Base-by-base conservation (phyloP, 37 sponge, comb jelly and placozoan genomes). In the Chondrilla cf. caribensis region DNA sequence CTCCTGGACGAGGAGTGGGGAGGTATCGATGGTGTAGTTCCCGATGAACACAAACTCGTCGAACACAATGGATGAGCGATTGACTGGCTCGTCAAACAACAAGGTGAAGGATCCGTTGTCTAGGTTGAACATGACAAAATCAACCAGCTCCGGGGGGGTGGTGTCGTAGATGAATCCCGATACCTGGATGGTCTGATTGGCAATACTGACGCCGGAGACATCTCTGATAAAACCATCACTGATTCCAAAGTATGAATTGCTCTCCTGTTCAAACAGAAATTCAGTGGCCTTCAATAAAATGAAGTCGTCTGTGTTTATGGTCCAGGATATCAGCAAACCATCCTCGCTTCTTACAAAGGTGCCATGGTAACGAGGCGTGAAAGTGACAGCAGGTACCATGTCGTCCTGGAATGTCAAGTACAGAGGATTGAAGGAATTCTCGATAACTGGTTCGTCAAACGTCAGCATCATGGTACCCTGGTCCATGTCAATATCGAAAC, bases 11-110 rank as follows among this genome's bases (percentile, higher is more conserved):
- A 18, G 38, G 38, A 58, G 81, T 19, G 82, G 89, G 15, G 60
- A 70, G 29, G 84, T 60, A 36, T 85, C 76, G 15, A 88, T 73
- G 58, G 89, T 75, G 29, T 72, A 42, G 51, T 82, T 83, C 7
- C 40, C 25, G 29, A 90, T 29, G 70, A 94, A 86, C 18, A 88
- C 88, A 57, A 94, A 65, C 0, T 88, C 85, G 15, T 58, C 51
- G 0, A 82, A 58, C 44, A 80, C 81, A 33, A 95, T 79, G 37
- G 92, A 84, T 39, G 80, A 70, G 19, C 85, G 28, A 36, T 91
- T 91, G 2, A 95, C 87, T 38, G 95, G 89, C 77, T 95, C 91
- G 62, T 90, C 87, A 86, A 95, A 95, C 24, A 90, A 82, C 1
- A 95, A 54, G 0, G 86, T 86, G 29, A 96, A 43, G 2, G 84